Conservation (phyloP, 2,888 invertebrate genomes). For the Coenonympha glycerion region DNA sequence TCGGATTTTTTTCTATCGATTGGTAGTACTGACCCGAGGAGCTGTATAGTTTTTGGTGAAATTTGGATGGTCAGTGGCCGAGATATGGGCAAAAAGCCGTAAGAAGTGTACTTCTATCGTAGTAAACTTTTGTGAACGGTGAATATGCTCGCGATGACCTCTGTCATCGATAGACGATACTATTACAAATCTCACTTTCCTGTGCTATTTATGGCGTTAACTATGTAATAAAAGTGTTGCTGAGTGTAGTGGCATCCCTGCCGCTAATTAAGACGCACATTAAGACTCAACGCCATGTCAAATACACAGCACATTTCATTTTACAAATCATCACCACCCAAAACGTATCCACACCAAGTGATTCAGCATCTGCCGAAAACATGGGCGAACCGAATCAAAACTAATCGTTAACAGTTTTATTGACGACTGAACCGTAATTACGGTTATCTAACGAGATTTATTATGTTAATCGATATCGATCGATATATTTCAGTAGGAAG, state of each 20-base stretch:
- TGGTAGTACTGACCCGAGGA: too few species aligned
- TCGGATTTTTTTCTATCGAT: too few species aligned
- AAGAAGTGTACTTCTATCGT: too few species aligned
- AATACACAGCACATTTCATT: constrained; percentile 32
- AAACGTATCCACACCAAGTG: background rate
- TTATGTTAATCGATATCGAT: background rate
- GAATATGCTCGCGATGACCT: too few species aligned
- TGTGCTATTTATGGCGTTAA: too few species aligned
- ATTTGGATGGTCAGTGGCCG: too few species aligned
- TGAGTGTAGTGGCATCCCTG: constrained; percentile 21
- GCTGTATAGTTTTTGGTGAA: too few species aligned
- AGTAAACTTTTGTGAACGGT: too few species aligned
- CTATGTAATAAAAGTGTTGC: too few species aligned
- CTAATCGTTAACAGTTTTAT: constrained; percentile 1
- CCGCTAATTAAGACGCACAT: constrained; percentile 26
- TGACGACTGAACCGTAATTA: background rate
- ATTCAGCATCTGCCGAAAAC: background rate
- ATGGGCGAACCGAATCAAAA: background rate
- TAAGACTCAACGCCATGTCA: constrained; percentile 27
- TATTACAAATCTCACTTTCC: too few species aligned
- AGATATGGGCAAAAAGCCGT: too few species aligned
- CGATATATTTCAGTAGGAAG: background rate
- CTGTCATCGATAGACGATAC: too few species aligned
- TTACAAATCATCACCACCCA: constrained; percentile 17
- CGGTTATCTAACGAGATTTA: background rate